Evolutionary conservation across 2,888 invertebrate species (phyloP).

Genomic region (Willowsia nigromaculata): DNA sequence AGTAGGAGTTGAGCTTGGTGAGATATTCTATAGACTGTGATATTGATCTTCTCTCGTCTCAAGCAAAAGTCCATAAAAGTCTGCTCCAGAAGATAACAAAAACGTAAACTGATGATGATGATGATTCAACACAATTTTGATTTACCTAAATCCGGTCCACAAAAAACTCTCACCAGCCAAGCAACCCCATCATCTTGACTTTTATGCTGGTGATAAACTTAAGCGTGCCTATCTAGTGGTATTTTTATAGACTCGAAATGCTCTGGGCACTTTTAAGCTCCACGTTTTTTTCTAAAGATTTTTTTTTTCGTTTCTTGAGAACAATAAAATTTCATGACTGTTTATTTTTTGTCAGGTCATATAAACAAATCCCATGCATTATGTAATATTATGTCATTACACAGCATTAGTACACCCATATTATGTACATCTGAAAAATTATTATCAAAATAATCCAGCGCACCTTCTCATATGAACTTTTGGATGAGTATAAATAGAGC

Average conservation of each 20-base stretch:
- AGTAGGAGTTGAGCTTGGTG: background rate
- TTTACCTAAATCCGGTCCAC: background rate
- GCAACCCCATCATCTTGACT: background rate
- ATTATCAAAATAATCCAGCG: background rate
- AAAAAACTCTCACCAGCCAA: background rate
- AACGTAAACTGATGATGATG: background rate
- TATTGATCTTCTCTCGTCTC: background rate
- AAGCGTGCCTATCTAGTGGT: background rate
- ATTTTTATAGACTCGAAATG: background rate
- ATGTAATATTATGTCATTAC: background rate
- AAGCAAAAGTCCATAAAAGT: background rate
- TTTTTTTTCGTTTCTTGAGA: background rate
- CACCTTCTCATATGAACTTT: background rate
- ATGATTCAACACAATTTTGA: background rate
- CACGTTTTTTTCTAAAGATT: background rate
- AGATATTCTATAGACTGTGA: background rate
- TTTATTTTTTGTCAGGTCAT: background rate
- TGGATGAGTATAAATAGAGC: conserved; percentile 14
- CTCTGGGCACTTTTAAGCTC: background rate
- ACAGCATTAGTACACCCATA: too few relatives aligned
- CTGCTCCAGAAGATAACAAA: background rate
- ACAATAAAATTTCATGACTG: conserved; percentile 28
- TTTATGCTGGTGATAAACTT: background rate
- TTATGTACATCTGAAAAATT: background rate
- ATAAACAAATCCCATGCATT: background rate